phyloP scores from a whole-genome alignment of 35 echinoderm and acorn worm species.

The Lytechinus pictus region DNA sequence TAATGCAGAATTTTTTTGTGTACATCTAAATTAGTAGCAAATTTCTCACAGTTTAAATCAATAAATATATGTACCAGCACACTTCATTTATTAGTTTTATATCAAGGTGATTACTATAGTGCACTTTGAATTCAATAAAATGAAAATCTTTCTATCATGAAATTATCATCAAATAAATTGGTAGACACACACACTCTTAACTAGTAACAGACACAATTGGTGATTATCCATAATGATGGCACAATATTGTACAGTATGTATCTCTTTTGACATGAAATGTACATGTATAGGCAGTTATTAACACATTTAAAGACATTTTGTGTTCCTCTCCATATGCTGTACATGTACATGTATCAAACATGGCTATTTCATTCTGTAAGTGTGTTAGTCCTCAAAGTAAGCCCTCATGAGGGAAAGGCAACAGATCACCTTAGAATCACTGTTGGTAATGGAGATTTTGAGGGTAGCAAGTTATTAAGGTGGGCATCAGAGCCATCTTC shows the following conservation, averaged over 20 bases:
- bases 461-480: no score
- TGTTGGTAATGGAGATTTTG: no score
- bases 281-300: background rate
- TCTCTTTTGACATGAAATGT: background rate
- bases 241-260: background rate
- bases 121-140: background rate
- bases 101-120: constrained; percentile 1
- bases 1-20: background rate
- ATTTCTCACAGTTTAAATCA: background rate
- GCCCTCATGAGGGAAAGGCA: no score
- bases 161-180: background rate
- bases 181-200: background rate
- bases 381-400: no score
- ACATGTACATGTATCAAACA: no score
- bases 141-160: background rate
- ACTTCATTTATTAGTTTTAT: background rate
- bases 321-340: no score
- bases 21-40: background rate
- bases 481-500: no score
- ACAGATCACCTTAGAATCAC: no score
- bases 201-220: background rate
- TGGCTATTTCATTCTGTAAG: no score
- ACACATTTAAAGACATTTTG: no score
- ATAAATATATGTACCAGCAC: background rate
- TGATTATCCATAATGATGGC: background rate